Conservation (phyloP, 1,140 invertebrate species). For the Drosophila tropicalis region DNA sequence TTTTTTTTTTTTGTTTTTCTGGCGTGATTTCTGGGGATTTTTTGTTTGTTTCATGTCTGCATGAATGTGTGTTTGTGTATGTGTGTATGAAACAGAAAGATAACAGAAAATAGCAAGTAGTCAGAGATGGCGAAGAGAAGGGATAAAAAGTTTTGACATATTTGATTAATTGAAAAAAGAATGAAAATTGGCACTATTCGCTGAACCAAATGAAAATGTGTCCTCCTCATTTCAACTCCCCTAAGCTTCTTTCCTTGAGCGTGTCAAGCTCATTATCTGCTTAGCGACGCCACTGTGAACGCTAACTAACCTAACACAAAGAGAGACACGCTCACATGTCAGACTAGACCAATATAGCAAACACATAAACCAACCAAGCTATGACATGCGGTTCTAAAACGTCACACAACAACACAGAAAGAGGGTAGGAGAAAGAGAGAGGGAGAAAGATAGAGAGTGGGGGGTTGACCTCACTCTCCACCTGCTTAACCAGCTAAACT, state of each 20-base stretch:
- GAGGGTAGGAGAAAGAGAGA: no score
- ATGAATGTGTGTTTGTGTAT: neutral
- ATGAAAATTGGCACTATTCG: neutral
- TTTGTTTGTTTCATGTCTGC: neutral
- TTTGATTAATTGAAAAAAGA: neutral
- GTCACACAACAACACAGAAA: conserved; percentile 3
- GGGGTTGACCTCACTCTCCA: neutral
- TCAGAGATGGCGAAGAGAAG: neutral
- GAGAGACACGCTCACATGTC: conserved; percentile 21
- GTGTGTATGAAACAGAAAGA: neutral
- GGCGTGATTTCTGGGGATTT: conserved; percentile 32
- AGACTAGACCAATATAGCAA: conserved; percentile 40
- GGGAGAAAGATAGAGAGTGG: no score
- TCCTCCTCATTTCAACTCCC: no score
- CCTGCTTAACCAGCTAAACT: conserved; percentile 7
- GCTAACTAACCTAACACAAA: conserved; percentile 7
- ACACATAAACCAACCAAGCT: conserved; percentile 34
- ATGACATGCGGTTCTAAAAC: conserved; percentile 46
- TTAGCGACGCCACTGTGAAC: conserved; percentile 28
- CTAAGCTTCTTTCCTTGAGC: neutral
- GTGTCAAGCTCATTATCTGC: conserved; percentile 37
- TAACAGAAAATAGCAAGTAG: neutral
- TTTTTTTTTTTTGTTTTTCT: conserved; percentile 26
- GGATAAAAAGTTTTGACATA: neutral
- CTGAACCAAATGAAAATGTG: no score